Evolutionary conservation across 2,888 invertebrate genomes (phyloP).

Genomic region (Hydropsyche betteni): DNA sequence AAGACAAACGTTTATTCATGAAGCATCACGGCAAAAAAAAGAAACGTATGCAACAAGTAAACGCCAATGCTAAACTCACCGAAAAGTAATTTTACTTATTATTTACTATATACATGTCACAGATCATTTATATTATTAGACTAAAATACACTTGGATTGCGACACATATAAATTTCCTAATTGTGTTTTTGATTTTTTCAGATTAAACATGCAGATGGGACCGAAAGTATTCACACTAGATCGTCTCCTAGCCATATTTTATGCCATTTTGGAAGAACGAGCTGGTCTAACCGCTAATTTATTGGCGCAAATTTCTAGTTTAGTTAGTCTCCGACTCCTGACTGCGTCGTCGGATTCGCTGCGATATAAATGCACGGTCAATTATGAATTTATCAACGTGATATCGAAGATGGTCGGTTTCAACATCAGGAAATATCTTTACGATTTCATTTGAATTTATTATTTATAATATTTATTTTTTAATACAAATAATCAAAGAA

Average conservation of each 20-base stretch:
- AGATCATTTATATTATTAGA: slow-evolving; percentile 34
- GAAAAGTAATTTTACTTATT: slow-evolving; percentile 56
- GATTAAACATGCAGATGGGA: slow-evolving; percentile 76
- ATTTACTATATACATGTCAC: not conserved
- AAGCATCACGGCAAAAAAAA: slow-evolving; percentile 79
- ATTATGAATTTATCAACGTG: slow-evolving; percentile 80
- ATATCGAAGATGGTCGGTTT: slow-evolving; percentile 82
- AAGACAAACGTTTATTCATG: slow-evolving; percentile 87
- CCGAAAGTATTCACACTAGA: slow-evolving; percentile 86
- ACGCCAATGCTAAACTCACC: slow-evolving; percentile 67
- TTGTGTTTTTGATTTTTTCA: slow-evolving; percentile 49
- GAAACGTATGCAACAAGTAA: slow-evolving; percentile 71
- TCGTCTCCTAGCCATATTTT: slow-evolving; percentile 87
- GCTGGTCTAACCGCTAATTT: slow-evolving; percentile 87
- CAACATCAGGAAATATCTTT: slow-evolving; percentile 78
- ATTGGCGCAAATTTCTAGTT: slow-evolving; percentile 85
- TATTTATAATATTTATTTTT: slow-evolving; percentile 22
- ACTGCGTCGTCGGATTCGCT: slow-evolving; percentile 76
- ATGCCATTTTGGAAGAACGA: slow-evolving; percentile 85
- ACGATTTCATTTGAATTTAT: slow-evolving; percentile 68
- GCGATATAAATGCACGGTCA: slow-evolving; percentile 87
- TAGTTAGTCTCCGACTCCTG: slow-evolving; percentile 84
- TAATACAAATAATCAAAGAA: no score
- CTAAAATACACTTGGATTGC: not conserved
- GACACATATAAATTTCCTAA: no score